A percentile compares a stretch with the other conserved stretches of the same genome.
Evolutionary conservation across 2,113 vertebrate genomes (phyloP).

Genomic region (Xyliphius kryptos): DNA sequence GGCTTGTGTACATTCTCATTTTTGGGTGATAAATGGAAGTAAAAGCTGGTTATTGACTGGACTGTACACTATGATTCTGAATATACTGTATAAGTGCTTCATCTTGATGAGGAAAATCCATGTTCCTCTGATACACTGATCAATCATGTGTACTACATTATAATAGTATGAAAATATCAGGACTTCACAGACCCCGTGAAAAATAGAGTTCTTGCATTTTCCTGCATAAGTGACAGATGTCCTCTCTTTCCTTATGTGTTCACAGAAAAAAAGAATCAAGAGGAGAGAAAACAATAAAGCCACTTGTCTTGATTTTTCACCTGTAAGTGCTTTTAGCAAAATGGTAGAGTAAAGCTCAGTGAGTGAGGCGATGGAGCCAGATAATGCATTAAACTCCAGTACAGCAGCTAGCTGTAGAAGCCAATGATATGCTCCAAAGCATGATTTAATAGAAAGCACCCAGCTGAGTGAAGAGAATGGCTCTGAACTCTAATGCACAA

Average conservation of each 20-base stretch:
- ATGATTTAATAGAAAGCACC: conserved; percentile 34
- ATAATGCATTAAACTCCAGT: conserved; percentile 30
- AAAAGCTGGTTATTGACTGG: too few relatives aligned
- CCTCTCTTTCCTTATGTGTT: neutral
- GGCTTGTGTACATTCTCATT: too few relatives aligned
- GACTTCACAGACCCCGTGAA: too few relatives aligned
- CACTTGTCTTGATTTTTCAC: conserved; percentile 24
- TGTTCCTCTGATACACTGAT: too few relatives aligned
- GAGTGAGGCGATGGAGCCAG: conserved; percentile 12
- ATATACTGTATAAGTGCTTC: too few relatives aligned
- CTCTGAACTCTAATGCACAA: conserved; percentile 15
- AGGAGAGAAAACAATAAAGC: neutral
- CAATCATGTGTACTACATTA: too few relatives aligned
- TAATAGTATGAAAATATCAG: too few relatives aligned
- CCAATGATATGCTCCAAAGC: conserved; percentile 32
- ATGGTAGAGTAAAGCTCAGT: neutral
- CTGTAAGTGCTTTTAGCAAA: conserved; percentile 17
- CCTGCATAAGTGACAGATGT: neutral
- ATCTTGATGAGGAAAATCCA: too few relatives aligned
- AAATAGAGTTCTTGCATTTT: too few relatives aligned
- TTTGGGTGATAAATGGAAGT: too few relatives aligned
- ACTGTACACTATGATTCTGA: too few relatives aligned
- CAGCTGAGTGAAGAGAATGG: conserved; percentile 18
- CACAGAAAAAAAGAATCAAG: neutral
- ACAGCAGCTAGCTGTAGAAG: conserved; percentile 19